Evolutionary conservation across 2,888 invertebrate species (phyloP).

Genomic region (Romanomermis culicivorax): DNA sequence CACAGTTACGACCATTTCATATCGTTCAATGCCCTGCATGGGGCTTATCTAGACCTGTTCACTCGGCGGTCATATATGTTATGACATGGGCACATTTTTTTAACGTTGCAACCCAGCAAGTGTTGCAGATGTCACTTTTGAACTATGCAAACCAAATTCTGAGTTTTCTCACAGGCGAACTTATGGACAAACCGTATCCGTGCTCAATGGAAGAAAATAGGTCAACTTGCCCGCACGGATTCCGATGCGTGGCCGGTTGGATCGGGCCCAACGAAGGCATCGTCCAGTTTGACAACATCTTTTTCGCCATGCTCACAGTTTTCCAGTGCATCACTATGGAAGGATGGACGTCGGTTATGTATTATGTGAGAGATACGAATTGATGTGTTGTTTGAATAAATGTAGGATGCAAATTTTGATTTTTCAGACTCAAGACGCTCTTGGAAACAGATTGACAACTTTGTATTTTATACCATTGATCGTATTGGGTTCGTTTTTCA

Average conservation of each 20-base stretch:
- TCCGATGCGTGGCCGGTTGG: constrained; percentile 57
- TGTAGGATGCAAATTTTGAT: not conserved
- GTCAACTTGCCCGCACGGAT: not conserved
- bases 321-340: constrained; percentile 99
- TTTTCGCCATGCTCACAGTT: constrained; percentile 99
- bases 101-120: too few relatives aligned
- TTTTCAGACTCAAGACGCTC: constrained; percentile 94
- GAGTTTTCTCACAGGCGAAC: not conserved
- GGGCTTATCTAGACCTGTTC: too few relatives aligned
- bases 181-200: not conserved
- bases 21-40: too few relatives aligned
- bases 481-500: constrained; percentile 99
- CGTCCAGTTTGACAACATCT: constrained; percentile 99
- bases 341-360: constrained; percentile 98
- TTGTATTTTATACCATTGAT: constrained; percentile 99
- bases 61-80: too few relatives aligned
- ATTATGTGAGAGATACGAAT: constrained; percentile 56
- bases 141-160: too few relatives aligned
- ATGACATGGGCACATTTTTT: too few relatives aligned
- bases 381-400: not conserved
- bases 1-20: too few relatives aligned
- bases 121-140: too few relatives aligned
- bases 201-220: not conserved
- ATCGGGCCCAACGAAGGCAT: constrained; percentile 91
- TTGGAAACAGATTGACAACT: constrained; percentile 96